Conservation (phyloP, 2,888 invertebrate genomes). For the Cerastis rubricosa region DNA sequence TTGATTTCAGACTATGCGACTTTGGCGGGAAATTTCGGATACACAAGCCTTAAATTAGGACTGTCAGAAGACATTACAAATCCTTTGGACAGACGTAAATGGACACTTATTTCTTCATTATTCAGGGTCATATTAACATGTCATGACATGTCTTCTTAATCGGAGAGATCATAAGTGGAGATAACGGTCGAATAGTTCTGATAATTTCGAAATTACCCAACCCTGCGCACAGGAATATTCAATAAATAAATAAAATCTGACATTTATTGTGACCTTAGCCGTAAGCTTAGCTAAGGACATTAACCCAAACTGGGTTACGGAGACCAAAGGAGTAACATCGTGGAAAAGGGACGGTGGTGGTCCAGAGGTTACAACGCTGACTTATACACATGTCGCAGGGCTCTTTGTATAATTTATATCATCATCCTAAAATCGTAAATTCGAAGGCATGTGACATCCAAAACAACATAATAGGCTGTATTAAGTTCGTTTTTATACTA, state of each 20-base stretch:
- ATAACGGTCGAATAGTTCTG: background rate
- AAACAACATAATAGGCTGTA: no score
- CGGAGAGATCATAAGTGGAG: no score
- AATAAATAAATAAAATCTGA: constrained; percentile 5
- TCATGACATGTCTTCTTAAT: background rate
- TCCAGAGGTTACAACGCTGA: background rate
- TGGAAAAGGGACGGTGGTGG: background rate
- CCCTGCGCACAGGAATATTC: background rate
- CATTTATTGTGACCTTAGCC: background rate
- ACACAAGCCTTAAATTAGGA: background rate
- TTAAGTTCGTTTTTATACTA: no score
- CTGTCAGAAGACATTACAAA: background rate
- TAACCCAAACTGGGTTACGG: background rate
- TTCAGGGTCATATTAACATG: background rate
- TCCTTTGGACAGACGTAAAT: background rate
- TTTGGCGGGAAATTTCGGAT: background rate
- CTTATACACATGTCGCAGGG: no score
- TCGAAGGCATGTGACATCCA: background rate
- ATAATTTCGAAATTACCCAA: background rate
- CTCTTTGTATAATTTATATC: background rate
- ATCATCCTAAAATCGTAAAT: background rate
- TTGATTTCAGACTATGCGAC: background rate
- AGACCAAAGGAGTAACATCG: background rate
- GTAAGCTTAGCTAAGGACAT: background rate
- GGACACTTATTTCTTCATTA: background rate